A percentile compares a stretch with the other conserved stretches of the same genome.
These are phyloP conservation scores for Saiga tatarica DNA, from an alignment of 2,113 vertebrate genomes.

Conservation along the genomic window DNA sequence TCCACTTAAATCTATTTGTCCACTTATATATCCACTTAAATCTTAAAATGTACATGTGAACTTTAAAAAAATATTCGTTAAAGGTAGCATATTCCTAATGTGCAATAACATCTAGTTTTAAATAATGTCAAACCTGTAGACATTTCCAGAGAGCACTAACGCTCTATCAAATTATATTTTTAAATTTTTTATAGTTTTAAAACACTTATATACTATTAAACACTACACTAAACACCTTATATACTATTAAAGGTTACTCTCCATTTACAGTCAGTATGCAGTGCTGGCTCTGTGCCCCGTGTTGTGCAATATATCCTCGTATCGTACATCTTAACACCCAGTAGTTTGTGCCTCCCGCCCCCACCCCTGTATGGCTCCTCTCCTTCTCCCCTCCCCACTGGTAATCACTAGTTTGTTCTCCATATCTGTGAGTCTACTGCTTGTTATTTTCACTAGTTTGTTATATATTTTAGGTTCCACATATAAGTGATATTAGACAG, in stretches of 20 bases:
- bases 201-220: not conserved
- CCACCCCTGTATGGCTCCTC: not conserved
- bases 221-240: not conserved
- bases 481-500: not conserved
- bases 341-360: not conserved
- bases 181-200: not conserved
- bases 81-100: not conserved
- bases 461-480: not conserved
- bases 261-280: not conserved
- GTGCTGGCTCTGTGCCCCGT: fast-evolving
- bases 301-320: not conserved
- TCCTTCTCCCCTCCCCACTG: not conserved
- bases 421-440: not conserved
- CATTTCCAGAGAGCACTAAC: fast-evolving
- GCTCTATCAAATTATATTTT: not conserved
- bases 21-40: too few relatives aligned
- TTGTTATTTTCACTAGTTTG: not conserved
- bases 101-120: not conserved
- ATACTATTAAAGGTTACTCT: not conserved
- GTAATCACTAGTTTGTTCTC: not conserved
- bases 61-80: not conserved
- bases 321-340: not conserved
- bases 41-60: not conserved
- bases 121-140: not conserved
- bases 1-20: not conserved